These are phyloP conservation scores for Schizopygopsis malacanthus DNA, from an alignment of 2,797 vertebrate genomes.

Conservation along the genomic window DNA sequence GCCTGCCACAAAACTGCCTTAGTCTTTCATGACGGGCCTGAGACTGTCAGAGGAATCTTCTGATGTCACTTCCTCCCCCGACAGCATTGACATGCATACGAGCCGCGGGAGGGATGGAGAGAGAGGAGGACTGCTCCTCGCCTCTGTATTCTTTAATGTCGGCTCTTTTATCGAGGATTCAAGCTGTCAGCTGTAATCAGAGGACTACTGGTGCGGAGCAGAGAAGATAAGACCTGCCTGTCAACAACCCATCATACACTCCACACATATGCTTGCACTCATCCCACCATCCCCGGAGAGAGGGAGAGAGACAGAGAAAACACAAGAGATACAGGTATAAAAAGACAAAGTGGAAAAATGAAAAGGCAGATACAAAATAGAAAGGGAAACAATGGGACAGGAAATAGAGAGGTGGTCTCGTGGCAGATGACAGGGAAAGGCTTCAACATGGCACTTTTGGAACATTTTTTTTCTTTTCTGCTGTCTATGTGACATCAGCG, in stretches of 20 bases:
- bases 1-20: constrained; percentile 80
- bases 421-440: background rate
- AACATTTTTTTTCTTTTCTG: background rate
- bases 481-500: background rate
- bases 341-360: constrained; percentile 40
- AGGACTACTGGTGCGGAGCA: constrained; percentile 68
- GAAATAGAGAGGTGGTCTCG: constrained; percentile 9
- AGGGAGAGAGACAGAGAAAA: constrained; percentile 48
- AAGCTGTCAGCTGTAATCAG: constrained; percentile 81
- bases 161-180: constrained; percentile 79
- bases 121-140: constrained; percentile 64
- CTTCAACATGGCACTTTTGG: background rate
- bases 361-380: constrained; percentile 48
- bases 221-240: constrained; percentile 78
- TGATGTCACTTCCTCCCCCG: constrained; percentile 80
- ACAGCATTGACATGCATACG: constrained; percentile 77
- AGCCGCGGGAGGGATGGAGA: constrained; percentile 63
- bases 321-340: constrained; percentile 50
- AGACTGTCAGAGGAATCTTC: constrained; percentile 77
- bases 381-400: constrained; percentile 62
- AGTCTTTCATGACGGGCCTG: constrained; percentile 77
- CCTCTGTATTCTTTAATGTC: constrained; percentile 82
- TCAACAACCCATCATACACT: constrained; percentile 71
- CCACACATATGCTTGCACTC: constrained; percentile 76
- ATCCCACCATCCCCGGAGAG: constrained; percentile 73